A percentile compares a stretch with the other conserved stretches of the same genome.
These are phyloP conservation scores for Pterophyllum scalare DNA, from an alignment of 2,113 vertebrate genomes.

Conservation along the genomic window DNA sequence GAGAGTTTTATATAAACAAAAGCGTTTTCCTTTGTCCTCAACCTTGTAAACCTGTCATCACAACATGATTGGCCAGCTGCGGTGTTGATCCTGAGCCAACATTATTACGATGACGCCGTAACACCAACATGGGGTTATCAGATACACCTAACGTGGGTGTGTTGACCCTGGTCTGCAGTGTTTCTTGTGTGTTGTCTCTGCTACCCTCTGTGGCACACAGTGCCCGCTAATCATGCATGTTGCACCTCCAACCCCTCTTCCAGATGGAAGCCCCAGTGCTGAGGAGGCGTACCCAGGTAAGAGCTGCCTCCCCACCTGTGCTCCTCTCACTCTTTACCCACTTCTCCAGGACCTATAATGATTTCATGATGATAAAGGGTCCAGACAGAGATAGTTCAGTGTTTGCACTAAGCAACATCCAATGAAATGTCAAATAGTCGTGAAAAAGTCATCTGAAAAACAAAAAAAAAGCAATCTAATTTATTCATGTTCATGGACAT, in stretches of 20 bases:
- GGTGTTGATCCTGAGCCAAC: background rate
- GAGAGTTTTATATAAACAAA: background rate
- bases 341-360: background rate
- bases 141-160: background rate
- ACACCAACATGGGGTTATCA: accelerated
- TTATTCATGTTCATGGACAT: too few relatives aligned
- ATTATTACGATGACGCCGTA: background rate
- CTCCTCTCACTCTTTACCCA: background rate
- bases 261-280: conserved; percentile 90
- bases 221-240: conserved; percentile 92
- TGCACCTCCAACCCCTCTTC: conserved; percentile 90
- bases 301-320: conserved; percentile 74
- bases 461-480: too few relatives aligned
- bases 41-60: background rate
- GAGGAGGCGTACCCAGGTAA: conserved; percentile 96
- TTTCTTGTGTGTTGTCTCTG: conserved; percentile 67
- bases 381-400: background rate
- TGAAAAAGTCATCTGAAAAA: too few relatives aligned
- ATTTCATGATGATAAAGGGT: background rate
- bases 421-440: background rate
- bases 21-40: background rate
- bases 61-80: background rate
- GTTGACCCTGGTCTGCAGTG: conserved; percentile 39
- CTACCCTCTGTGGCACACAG: conserved; percentile 80
- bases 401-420: background rate